Conservation (phyloP, 2,888 invertebrate species). For the Crematogaster levior region DNA sequence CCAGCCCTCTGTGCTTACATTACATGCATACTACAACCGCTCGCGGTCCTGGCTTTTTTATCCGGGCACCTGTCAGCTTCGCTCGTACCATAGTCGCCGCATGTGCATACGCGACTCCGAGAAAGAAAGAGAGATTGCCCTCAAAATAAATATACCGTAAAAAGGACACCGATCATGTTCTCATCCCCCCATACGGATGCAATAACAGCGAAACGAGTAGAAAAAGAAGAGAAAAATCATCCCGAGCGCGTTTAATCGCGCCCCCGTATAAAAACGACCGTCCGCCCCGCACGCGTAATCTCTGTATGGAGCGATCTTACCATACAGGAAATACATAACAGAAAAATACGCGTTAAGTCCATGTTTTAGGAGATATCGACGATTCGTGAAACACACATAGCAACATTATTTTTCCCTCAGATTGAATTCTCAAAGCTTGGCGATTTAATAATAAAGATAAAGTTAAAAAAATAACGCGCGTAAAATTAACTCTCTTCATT, state of each 20-base stretch:
- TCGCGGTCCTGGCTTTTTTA: constrained; percentile 78
- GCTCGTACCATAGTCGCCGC: constrained; percentile 80
- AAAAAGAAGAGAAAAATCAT: constrained; percentile 56
- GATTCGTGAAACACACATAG: neutral
- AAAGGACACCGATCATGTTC: constrained; percentile 79
- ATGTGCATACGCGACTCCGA: constrained; percentile 72
- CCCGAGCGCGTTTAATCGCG: constrained; percentile 58
- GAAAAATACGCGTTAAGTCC: neutral
- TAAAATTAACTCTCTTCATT: neutral
- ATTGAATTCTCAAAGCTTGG: neutral
- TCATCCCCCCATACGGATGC: constrained; percentile 78
- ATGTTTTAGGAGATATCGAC: neutral
- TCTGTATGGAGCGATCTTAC: neutral
- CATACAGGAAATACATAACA: neutral
- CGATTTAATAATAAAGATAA: neutral
- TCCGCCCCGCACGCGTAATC: constrained; percentile 6
- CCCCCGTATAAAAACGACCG: constrained; percentile 7
- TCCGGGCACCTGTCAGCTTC: constrained; percentile 84
- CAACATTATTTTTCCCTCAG: neutral
- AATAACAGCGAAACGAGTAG: constrained; percentile 68
- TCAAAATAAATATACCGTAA: constrained; percentile 82
- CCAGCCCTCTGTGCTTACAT: constrained; percentile 83
- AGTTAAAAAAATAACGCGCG: neutral
- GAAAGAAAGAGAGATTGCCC: constrained; percentile 63
- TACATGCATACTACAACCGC: constrained; percentile 77